Conservation (phyloP, 1,140 invertebrate genomes). For the Dolichoris vasculosae region DNA sequence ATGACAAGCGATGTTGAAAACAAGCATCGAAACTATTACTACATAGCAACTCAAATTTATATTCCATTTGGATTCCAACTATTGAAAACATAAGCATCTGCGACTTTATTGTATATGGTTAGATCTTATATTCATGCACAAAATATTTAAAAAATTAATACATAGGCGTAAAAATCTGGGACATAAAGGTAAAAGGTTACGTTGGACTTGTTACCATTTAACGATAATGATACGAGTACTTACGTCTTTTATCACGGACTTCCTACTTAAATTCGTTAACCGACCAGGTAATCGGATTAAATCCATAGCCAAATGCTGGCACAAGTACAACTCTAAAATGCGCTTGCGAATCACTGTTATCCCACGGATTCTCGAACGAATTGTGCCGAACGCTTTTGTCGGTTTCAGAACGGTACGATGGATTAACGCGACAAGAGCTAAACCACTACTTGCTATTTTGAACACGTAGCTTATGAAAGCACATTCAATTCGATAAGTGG, state of each 20-base stretch:
- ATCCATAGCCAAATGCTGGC: background rate
- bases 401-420: background rate
- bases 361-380: background rate
- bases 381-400: background rate
- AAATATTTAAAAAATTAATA: background rate
- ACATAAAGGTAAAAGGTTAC: conserved; percentile 1
- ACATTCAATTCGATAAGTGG: conserved; percentile 20
- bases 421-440: background rate
- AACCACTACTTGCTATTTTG: conserved; percentile 4
- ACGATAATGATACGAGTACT: conserved; percentile 32
- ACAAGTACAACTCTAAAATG: background rate
- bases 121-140: background rate
- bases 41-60: background rate
- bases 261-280: conserved; percentile 16
- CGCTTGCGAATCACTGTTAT: background rate
- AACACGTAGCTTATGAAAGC: conserved; percentile 23
- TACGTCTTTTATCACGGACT: conserved; percentile 26
- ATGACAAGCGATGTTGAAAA: background rate
- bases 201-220: conserved; percentile 13
- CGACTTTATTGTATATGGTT: background rate
- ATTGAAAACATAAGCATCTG: background rate
- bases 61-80: background rate
- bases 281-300: conserved; percentile 26
- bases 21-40: background rate
- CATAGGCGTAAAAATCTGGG: background rate